These are phyloP conservation scores for Sylvilagus floridanus DNA, from an alignment of 2,797 vertebrate species.

Conservation along the genomic window DNA sequence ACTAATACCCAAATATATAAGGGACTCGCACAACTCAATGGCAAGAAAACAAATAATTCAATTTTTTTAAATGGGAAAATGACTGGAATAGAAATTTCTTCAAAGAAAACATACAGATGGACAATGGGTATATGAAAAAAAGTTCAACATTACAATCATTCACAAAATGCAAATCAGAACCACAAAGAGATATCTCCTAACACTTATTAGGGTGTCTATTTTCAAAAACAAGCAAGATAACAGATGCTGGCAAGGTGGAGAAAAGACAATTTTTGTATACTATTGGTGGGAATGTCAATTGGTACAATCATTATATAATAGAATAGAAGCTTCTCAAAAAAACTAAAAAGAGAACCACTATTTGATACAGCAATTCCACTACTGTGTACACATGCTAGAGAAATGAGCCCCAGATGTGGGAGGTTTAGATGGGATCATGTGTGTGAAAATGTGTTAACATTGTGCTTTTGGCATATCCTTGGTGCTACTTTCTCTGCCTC, in stretches of 20 bases:
- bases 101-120: not conserved
- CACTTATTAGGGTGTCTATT: not conserved
- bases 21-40: not conserved
- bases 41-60: not conserved
- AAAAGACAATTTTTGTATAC: not conserved
- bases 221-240: not conserved
- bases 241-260: not conserved
- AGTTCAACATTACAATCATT: not conserved
- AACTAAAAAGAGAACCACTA: not conserved
- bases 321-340: not conserved
- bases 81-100: not conserved
- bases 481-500: not conserved
- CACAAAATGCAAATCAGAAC: not conserved
- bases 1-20: not conserved
- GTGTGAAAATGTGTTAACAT: not conserved
- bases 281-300: too few species aligned
- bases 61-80: not conserved
- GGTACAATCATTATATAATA: not conserved
- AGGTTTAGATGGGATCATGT: not conserved
- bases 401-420: too few species aligned
- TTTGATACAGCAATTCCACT: not conserved
- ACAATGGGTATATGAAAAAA: not conserved
- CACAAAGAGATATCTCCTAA: not conserved
- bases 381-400: not conserved
- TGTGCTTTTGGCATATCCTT: not conserved